Conservation (phyloP, 35 echinoderm and acorn worm species). For the Stichopus chloronotus region DNA sequence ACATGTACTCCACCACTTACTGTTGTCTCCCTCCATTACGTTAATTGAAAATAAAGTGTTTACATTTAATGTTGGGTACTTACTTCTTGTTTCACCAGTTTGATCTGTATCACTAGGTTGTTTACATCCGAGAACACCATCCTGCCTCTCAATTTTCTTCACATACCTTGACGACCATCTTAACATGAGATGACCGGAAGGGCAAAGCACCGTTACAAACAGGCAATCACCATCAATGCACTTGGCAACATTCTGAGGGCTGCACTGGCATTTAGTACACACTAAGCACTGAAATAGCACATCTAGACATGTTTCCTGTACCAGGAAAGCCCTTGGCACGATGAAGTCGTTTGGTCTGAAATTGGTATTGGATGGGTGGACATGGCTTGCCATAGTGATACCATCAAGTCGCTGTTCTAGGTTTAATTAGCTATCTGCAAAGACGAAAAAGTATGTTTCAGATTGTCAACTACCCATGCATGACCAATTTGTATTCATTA, state of each 20-base stretch:
- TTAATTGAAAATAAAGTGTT: too few relatives aligned
- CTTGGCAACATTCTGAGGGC: conserved; percentile 8
- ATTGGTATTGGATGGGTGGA: not conserved
- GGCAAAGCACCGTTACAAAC: conserved; percentile 17
- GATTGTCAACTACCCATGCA: too few relatives aligned
- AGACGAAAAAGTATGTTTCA: too few relatives aligned
- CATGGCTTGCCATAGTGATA: not conserved
- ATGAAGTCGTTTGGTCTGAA: not conserved
- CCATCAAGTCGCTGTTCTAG: too few relatives aligned
- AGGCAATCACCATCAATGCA: not conserved
- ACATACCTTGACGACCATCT: conserved; percentile 8
- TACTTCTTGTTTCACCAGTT: not conserved
- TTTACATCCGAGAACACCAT: not conserved
- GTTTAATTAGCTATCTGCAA: too few relatives aligned
- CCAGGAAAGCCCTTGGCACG: not conserved
- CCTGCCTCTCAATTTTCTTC: conserved; percentile 5
- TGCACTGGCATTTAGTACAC: not conserved
- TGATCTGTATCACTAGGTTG: too few relatives aligned
- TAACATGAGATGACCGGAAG: conserved; percentile 20
- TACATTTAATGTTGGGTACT: not conserved
- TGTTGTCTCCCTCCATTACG: too few relatives aligned
- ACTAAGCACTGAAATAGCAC: conserved; percentile 2
- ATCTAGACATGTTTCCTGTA: conserved; percentile 3
- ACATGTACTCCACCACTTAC: too few relatives aligned
- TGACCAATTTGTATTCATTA: too few relatives aligned